Conservation (phyloP, 2,797 vertebrate genomes). For the Esox lucius region DNA sequence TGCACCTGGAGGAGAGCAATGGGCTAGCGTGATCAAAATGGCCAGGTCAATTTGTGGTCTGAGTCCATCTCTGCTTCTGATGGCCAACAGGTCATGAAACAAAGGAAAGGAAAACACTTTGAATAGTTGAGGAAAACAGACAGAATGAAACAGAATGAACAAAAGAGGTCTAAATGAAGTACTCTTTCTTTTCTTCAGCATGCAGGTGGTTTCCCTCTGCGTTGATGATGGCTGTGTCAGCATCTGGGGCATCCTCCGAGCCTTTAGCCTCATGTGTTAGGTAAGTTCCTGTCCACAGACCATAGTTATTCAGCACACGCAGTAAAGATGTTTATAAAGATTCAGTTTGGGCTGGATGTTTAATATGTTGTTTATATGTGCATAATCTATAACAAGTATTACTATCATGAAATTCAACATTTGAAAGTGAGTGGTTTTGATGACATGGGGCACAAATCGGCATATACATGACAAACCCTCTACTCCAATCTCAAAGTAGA, state of each 20-base stretch:
- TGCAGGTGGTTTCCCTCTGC: slow-evolving; percentile 98
- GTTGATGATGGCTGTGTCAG: slow-evolving; percentile 99
- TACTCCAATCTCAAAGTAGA: too few relatives aligned
- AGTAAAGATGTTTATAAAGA: too few relatives aligned
- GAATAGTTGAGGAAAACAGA: slow-evolving; percentile 69
- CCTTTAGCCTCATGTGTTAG: slow-evolving; percentile 99
- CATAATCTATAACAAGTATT: too few relatives aligned
- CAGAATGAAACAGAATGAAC: slow-evolving; percentile 56
- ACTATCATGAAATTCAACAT: too few relatives aligned
- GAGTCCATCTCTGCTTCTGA: not conserved
- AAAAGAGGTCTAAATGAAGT: slow-evolving; percentile 94
- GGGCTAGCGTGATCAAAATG: too few relatives aligned
- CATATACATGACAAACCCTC: too few relatives aligned
- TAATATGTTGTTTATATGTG: too few relatives aligned
- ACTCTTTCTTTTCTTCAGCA: slow-evolving; percentile 99
- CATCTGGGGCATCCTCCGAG: slow-evolving; percentile 97
- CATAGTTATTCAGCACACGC: too few relatives aligned
- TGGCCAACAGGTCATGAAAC: not conserved
- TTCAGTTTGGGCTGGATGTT: too few relatives aligned
- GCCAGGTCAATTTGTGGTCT: not conserved
- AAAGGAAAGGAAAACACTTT: slow-evolving; percentile 29
- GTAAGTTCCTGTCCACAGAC: slow-evolving; percentile 87
- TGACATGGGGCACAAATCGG: too few relatives aligned
- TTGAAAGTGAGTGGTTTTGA: too few relatives aligned
- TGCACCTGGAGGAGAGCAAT: not conserved